Evolutionary conservation across 2,888 invertebrate genomes (phyloP), one percentile per base, ranked within the genome.

Genomic region (Polia nebulosa): DNA sequence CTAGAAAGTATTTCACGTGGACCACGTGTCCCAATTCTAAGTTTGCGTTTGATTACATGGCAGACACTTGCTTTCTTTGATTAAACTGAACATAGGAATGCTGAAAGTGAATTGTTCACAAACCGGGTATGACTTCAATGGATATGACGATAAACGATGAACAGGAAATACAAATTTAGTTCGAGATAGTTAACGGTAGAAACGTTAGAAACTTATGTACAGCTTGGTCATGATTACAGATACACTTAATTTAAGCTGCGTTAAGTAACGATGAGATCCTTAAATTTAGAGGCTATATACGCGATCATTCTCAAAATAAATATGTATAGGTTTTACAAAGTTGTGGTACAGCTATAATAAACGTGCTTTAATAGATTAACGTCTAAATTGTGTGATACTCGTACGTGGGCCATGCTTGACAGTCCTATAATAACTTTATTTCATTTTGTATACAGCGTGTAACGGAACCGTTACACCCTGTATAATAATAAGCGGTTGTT

Each of bases 261-360:
- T 73, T 82, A 78, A 75, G 80, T 80, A 72, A 75, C 73, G 53
- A 66, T 76, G 79, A 81, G 78, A 82, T 84, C 77, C 78, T 72
- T 80, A 77, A 25, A 72, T 59, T 70, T 73, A 75, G 55, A 62
- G 56, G 64, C 51, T 64, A 59, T 70, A 72, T n/a, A 72, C 47
- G 59, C 74, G 56, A 76, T 52, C 44, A 53, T 62, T 70, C 60
- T 49, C 60, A 62, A 78, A 77, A 70, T 81, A 77, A 74, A 73
- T 69, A 69, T 62, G 57, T 70, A 79, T 45, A 81, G 63, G 62
- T 79, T 74, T 66, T 72, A 83, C 66, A 80, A 74, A 66, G 47
- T 69, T 55, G 51, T 55, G 60, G 25, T 39, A 59, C 53, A 58
- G 52, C 49, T 63, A 45, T 25, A n/a, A 55, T 53, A 58, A 9